These are phyloP conservation scores for Drosophila colorata DNA, from an alignment of 2,888 invertebrate genomes.

Conservation along the genomic window DNA sequence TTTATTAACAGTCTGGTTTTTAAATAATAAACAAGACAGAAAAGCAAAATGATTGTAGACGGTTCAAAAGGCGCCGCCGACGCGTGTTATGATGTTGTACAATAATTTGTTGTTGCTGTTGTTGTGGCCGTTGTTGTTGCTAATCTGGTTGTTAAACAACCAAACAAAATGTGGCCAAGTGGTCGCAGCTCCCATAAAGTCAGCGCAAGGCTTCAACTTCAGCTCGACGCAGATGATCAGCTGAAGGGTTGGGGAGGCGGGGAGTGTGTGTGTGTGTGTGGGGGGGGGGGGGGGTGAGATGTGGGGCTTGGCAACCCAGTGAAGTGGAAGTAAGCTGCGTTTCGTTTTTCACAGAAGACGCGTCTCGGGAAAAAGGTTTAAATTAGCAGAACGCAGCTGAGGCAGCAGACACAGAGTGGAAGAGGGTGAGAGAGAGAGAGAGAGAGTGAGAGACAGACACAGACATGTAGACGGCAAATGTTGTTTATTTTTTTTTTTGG, in stretches of 20 bases:
- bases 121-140: conserved; percentile 19
- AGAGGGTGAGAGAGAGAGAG: background rate
- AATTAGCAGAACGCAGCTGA: conserved; percentile 25
- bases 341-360: conserved; percentile 44
- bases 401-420: background rate
- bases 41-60: conserved; percentile 7
- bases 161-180: conserved; percentile 38
- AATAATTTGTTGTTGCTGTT: conserved; percentile 23
- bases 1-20: background rate
- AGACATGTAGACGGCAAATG: conserved; percentile 7
- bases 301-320: conserved; percentile 7
- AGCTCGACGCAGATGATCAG: conserved; percentile 13
- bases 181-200: conserved; percentile 18
- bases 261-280: too few relatives aligned
- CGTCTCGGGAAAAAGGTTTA: conserved; percentile 40
- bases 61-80: conserved; percentile 53
- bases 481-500: conserved; percentile 27
- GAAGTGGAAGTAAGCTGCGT: conserved; percentile 18
- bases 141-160: conserved; percentile 54
- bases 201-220: conserved; percentile 19
- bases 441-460: background rate
- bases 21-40: conserved; percentile 2
- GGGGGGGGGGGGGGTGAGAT: too few relatives aligned
- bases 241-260: background rate
- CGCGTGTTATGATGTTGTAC: conserved; percentile 39